phyloP scores from a whole-genome alignment of 2,888 invertebrate species.

The Petrolisthes manimaculis region DNA sequence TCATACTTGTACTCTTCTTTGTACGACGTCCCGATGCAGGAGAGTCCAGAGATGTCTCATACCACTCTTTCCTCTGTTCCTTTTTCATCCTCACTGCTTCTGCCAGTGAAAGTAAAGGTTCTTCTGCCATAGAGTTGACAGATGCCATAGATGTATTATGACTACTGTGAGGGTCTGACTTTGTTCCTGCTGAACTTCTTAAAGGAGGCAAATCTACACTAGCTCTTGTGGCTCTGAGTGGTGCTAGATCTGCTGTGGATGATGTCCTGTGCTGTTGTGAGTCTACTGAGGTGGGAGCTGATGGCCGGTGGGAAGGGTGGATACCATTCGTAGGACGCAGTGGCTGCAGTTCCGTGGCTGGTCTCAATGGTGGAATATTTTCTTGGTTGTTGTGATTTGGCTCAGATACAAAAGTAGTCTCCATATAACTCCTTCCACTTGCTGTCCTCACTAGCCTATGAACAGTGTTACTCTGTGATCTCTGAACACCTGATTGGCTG shows the following conservation, averaged over 20 bases:
- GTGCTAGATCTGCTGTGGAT: conserved; percentile 44
- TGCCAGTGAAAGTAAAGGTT: conserved; percentile 62
- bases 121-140: conserved; percentile 44
- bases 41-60: conserved; percentile 78
- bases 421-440: conserved; percentile 65
- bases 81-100: conserved; percentile 62
- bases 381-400: conserved; percentile 62
- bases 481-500: conserved; percentile 50
- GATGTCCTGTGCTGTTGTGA: conserved; percentile 11
- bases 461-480: conserved; percentile 54
- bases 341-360: conserved; percentile 48
- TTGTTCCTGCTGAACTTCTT: conserved; percentile 52
- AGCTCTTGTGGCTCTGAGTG: conserved; percentile 60
- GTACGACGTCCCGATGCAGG: conserved; percentile 69
- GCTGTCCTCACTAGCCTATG: conserved; percentile 60
- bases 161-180: conserved; percentile 32
- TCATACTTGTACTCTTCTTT: conserved; percentile 50
- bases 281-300: conserved; percentile 38
- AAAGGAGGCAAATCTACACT: conserved; percentile 62
- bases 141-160: conserved; percentile 43
- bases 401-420: conserved; percentile 58
- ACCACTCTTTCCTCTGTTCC: conserved; percentile 73
- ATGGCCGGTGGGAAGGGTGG: conserved; percentile 45
- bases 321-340: conserved; percentile 51
- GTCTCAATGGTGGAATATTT: conserved; percentile 60